Conservation (phyloP, 2,113 vertebrate species). For the Amazona guildingii region DNA sequence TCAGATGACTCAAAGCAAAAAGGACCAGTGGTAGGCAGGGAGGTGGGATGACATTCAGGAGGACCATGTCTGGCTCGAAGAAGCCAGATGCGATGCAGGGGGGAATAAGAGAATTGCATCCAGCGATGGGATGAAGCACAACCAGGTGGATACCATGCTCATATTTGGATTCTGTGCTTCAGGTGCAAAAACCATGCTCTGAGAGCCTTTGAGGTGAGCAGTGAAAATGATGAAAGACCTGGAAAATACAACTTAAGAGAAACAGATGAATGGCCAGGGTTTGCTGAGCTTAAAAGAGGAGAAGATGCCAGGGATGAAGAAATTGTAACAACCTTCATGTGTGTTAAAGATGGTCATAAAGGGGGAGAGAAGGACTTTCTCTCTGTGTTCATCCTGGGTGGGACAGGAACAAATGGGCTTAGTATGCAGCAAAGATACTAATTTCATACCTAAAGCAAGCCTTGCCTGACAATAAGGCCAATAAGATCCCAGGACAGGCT, state of each 20-base stretch:
- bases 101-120: neutral
- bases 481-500: neutral
- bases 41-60: neutral
- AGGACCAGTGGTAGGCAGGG: fast-evolving
- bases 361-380: neutral
- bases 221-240: neutral
- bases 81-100: neutral
- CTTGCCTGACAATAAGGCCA: neutral
- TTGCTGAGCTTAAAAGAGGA: neutral
- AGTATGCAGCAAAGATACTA: neutral
- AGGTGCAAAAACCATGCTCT: neutral
- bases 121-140: neutral
- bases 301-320: neutral
- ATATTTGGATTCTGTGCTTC: fast-evolving
- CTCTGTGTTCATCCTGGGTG: neutral
- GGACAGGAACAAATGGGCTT: neutral
- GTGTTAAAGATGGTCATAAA: fast-evolving
- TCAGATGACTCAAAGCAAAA: neutral
- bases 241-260: neutral
- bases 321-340: neutral
- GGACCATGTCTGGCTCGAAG: neutral
- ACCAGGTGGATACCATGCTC: fast-evolving
- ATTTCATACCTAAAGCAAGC: neutral
- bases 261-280: neutral
- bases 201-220: neutral